Conservation (phyloP, 2,888 invertebrate species). For the Coenonympha arcania region DNA sequence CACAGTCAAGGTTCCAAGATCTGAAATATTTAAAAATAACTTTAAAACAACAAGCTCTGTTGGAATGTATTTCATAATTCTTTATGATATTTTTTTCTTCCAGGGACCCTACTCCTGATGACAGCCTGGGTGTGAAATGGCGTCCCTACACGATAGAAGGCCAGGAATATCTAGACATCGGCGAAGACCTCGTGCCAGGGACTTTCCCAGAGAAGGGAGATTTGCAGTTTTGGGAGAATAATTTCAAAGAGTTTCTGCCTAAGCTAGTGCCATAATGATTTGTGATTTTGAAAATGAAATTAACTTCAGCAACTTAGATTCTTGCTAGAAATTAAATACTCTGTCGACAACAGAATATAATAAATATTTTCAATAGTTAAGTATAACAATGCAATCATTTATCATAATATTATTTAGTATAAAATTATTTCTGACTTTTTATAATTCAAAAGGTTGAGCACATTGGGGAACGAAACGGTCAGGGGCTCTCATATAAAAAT, state of each 20-base stretch:
- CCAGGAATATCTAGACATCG: conserved; percentile 42
- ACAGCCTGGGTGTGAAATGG: conserved; percentile 36
- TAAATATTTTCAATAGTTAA: no score
- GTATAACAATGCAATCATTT: no score
- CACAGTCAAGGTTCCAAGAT: no score
- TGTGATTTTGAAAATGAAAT: background rate
- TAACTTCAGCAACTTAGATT: background rate
- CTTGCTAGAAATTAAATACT: background rate
- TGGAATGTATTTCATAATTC: background rate
- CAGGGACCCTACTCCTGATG: conserved; percentile 46
- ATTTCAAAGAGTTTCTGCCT: conserved; percentile 1
- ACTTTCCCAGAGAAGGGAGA: background rate
- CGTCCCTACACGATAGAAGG: conserved; percentile 34
- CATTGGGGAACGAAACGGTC: no score
- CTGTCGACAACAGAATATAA: no score
- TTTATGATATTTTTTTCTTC: conserved; percentile 17
- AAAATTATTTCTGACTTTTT: no score
- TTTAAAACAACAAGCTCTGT: no score
- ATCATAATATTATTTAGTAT: no score
- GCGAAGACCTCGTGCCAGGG: conserved; percentile 11
- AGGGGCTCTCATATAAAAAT: no score
- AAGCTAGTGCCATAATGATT: conserved; percentile 1
- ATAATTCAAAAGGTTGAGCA: no score
- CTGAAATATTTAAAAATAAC: no score
- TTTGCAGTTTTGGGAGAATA: background rate